Conservation (phyloP, 2,888 invertebrate genomes). For the Catocala nupta region DNA sequence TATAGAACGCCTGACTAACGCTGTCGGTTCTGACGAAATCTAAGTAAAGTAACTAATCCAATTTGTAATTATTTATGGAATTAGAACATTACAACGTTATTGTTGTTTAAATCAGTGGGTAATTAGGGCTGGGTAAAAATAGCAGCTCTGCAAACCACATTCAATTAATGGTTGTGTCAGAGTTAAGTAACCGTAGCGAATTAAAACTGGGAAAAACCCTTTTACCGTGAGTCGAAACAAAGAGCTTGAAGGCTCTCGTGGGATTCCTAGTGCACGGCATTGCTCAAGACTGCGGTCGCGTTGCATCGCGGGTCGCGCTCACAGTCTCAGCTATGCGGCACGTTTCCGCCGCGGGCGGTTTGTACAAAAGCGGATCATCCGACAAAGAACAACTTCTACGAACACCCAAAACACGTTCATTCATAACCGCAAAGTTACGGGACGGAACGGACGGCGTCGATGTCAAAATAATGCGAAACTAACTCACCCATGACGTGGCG, state of each 20-base stretch:
- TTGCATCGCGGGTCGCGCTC: conserved; percentile 55
- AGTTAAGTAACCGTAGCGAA: conserved; percentile 55
- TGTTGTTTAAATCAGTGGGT: conserved; percentile 19
- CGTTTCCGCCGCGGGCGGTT: conserved; percentile 65
- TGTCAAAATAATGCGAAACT: conserved; percentile 68
- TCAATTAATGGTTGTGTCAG: conserved; percentile 64
- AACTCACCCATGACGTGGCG: conserved; percentile 59
- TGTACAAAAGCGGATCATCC: conserved; percentile 57
- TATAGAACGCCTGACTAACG: too few species aligned
- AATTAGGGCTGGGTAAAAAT: conserved; percentile 50
- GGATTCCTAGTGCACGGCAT: conserved; percentile 64
- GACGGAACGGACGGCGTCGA: conserved; percentile 62
- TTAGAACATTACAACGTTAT: conserved; percentile 8
- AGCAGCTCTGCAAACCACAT: conserved; percentile 61
- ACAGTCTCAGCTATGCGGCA: conserved; percentile 59
- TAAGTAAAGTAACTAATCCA: background rate
- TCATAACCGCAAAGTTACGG: conserved; percentile 70
- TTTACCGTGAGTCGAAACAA: conserved; percentile 67
- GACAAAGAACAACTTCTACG: conserved; percentile 70
- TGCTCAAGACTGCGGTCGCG: conserved; percentile 72
- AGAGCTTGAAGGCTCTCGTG: conserved; percentile 73
- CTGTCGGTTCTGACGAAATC: background rate
- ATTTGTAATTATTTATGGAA: conserved; percentile 1
- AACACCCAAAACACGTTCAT: conserved; percentile 73
- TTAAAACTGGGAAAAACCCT: conserved; percentile 63